Percentiles rank a stretch among this genome's conserved stretches.
Evolutionary conservation across 2,797 vertebrate genomes (phyloP).

Genomic region (Myoxocephalus aenaeus): DNA sequence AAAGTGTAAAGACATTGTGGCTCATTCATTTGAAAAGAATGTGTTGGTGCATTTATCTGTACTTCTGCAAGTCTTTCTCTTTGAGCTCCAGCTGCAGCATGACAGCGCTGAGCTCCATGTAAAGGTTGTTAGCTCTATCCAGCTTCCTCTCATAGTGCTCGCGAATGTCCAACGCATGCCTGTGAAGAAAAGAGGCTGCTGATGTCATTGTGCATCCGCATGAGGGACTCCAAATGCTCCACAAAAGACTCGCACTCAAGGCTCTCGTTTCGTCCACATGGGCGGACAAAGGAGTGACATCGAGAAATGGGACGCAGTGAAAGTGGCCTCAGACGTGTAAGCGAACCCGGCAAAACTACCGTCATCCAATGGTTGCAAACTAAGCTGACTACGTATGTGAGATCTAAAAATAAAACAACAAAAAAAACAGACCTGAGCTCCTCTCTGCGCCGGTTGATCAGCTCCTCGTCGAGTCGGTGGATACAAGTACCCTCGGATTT

Average conservation of each 20-base stretch:
- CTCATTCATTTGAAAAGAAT: background rate
- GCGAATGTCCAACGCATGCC: constrained; percentile 95
- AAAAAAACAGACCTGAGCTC: constrained; percentile 89
- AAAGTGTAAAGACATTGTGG: constrained; percentile 10
- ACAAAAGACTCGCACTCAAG: constrained; percentile 52
- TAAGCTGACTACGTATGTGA: background rate
- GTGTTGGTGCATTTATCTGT: constrained; percentile 2
- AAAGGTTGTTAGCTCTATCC: constrained; percentile 95
- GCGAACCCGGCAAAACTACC: constrained; percentile 16
- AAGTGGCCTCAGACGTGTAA: constrained; percentile 27
- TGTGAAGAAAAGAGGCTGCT: constrained; percentile 72
- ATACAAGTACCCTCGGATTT: constrained; percentile 97
- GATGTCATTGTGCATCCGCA: constrained; percentile 64
- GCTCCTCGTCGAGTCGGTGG: constrained; percentile 94
- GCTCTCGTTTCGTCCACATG: constrained; percentile 40
- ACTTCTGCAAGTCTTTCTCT: constrained; percentile 95
- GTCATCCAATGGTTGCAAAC: background rate
- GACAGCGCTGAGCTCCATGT: constrained; percentile 96
- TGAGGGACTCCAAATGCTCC: constrained; percentile 57
- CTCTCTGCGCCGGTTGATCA: constrained; percentile 93
- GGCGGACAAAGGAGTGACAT: constrained; percentile 41
- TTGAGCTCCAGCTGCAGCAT: constrained; percentile 97
- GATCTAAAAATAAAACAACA: background rate
- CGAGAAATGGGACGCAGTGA: constrained; percentile 23
- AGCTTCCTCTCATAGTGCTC: constrained; percentile 97